Evolutionary conservation across 2,888 invertebrate species (phyloP), one percentile per base, ranked within the genome.

Genomic region (Scaptomyza polygonia): DNA sequence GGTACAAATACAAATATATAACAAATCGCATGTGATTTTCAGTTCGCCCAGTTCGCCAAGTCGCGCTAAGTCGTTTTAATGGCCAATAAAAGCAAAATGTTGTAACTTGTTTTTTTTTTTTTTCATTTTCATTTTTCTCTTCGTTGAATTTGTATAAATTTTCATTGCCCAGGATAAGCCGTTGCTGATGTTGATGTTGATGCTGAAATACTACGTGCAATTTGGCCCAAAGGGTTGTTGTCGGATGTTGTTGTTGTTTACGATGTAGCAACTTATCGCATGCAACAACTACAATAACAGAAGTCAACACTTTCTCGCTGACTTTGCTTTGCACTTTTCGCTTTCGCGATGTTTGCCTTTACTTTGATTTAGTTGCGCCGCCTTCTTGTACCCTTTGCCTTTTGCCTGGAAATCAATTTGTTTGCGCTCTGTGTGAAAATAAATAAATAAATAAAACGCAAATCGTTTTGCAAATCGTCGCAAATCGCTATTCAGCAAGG

Each of bases 31-130:
- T 67, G 79, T 65, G 79, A 76, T 52, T 64, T 70, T 65, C 34
- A 49, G 25, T 25, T 70, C 65, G 59, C 45, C 51, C 54, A 45
- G 68, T 27, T 45, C 67, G 76, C 78, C 86, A 88, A 89, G 86
- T 86, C 87, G 85, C 90, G 85, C 90, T 91, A 90, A 90, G 91
- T 90, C 91, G 86, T 86, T 88, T 91, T 91, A 90, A 90, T 90
- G 90, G 90, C 90, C 90, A 90, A 91, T 90, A 91, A 90, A 90
- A 91, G 90, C 85, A 88, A 90, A 90, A 90, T 91, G 90, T 89
- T 90, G 90, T 90, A 89, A 89, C 89, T 88, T 88, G 83, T 85
- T 83, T 86, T 36, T 34, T 3, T 85, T 83, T 86, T 36, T 34
- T 3, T 14, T 3, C 14, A 9, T 16, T 14, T 9, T 39, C 9